A percentile compares a stretch with the other conserved stretches of the same genome.
Conservation (phyloP, 1,140 invertebrate genomes). For the Colletes gigas region DNA sequence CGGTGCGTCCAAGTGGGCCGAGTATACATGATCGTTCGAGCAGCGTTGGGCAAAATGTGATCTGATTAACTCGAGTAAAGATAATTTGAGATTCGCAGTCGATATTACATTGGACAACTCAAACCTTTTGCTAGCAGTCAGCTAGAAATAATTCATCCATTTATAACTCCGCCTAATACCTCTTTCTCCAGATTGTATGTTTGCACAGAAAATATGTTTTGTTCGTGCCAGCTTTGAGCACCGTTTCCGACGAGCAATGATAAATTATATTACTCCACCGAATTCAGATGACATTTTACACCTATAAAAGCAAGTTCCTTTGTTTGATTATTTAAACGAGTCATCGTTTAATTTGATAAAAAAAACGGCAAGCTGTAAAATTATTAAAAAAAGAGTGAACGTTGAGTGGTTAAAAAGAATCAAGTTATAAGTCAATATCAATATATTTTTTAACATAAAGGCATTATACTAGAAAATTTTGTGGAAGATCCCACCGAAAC, state of each 20-base stretch:
- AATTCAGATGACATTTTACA: neutral
- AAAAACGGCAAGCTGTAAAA: neutral
- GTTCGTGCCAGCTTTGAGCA: neutral
- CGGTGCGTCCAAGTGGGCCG: no score
- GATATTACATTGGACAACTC: constrained; percentile 6
- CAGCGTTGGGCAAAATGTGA: no score
- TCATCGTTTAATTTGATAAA: neutral
- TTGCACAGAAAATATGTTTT: constrained; percentile 23
- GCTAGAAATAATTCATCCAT: constrained; percentile 52
- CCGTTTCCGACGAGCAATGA: neutral
- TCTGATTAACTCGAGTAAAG: no score
- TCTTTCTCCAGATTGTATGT: constrained; percentile 16
- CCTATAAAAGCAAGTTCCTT: neutral
- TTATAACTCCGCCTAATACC: constrained; percentile 38
- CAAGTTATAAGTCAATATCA: no score
- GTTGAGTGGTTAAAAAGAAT: no score
- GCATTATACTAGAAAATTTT: no score
- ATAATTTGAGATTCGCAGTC: neutral
- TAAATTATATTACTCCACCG: neutral
- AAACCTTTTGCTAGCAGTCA: constrained; percentile 24
- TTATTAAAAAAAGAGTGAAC: no score
- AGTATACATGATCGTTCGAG: no score
- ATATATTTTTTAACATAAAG: no score
- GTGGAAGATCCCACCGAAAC: neutral
- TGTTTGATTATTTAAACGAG: neutral